phyloP scores from a whole-genome alignment of 1,140 invertebrate species.

The Paracyclopina nana region DNA sequence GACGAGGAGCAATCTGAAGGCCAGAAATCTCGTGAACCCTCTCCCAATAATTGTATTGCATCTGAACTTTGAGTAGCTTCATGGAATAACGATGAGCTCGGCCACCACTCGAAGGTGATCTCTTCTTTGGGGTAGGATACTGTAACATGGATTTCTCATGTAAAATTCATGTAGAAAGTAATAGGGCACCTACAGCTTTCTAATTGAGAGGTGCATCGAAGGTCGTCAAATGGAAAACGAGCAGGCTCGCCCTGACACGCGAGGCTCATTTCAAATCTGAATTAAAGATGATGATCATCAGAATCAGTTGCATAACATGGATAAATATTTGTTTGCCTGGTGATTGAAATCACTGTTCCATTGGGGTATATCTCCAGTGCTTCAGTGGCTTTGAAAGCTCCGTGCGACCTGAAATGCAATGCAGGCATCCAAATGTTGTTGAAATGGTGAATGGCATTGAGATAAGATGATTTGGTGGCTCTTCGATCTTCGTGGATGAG shows the following conservation, averaged over 20 bases:
- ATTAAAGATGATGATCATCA: background rate
- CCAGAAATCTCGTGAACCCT: background rate
- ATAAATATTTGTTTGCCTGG: background rate
- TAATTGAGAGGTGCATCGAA: background rate
- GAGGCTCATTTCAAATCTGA: background rate
- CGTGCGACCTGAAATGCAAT: background rate
- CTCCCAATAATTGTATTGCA: conserved; percentile 4
- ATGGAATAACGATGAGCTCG: conserved; percentile 49
- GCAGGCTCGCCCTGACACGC: background rate
- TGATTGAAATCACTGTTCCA: background rate
- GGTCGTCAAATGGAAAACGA: background rate
- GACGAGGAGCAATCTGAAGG: no score
- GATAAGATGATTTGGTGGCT: background rate
- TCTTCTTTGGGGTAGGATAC: background rate
- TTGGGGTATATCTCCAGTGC: background rate
- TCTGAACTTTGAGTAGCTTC: no score
- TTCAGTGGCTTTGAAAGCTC: background rate
- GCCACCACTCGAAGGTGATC: background rate
- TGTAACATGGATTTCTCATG: background rate
- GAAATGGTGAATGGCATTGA: background rate
- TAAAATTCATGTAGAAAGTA: background rate
- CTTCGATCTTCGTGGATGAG: background rate
- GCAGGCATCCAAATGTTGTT: background rate
- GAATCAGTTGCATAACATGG: background rate
- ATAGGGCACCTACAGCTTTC: background rate